A percentile compares a stretch with the other conserved stretches of the same genome.
These are phyloP conservation scores for Porites australiensis DNA, from an alignment of 64 coral and sea anemone genomes.

Conservation along the genomic window DNA sequence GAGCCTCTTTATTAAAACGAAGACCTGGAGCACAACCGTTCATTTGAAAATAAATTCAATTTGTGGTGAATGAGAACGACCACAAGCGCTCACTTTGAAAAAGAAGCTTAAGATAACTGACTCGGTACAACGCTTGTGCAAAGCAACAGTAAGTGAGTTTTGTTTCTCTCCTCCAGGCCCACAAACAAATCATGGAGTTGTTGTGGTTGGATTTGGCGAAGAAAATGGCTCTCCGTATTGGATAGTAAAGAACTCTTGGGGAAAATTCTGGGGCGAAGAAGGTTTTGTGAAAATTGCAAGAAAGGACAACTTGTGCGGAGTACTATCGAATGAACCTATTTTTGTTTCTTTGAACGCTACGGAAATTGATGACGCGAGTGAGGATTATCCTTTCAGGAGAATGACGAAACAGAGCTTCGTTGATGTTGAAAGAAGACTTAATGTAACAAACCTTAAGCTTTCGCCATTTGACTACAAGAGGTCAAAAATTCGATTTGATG, in stretches of 20 bases:
- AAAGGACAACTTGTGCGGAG: constrained; percentile 82
- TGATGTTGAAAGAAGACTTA: constrained; percentile 48
- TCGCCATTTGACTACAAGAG: constrained; percentile 95
- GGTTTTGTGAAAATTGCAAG: constrained; percentile 89
- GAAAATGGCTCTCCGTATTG: constrained; percentile 82
- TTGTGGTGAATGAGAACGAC: too few species aligned
- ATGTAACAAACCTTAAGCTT: constrained; percentile 62
- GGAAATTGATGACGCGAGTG: not conserved
- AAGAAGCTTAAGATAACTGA: too few species aligned
- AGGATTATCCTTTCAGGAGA: constrained; percentile 65
- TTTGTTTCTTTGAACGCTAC: constrained; percentile 81
- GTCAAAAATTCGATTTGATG: constrained; percentile 71
- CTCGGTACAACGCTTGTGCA: too few species aligned
- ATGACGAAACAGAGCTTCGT: constrained; percentile 57
- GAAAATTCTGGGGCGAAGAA: constrained; percentile 93
- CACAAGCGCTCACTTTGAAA: too few species aligned
- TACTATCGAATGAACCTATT: constrained; percentile 88
- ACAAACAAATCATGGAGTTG: constrained; percentile 89
- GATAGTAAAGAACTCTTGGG: constrained; percentile 98
- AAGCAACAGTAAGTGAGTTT: not conserved
- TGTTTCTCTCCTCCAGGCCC: constrained; percentile 42
- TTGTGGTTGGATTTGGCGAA: constrained; percentile 87
- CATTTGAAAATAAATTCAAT: too few species aligned
- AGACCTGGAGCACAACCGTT: too few species aligned
- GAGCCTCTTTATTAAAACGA: too few species aligned